These are phyloP conservation scores for Pungitius pungitius DNA, from an alignment of 2,113 vertebrate genomes.

Conservation along the genomic window DNA sequence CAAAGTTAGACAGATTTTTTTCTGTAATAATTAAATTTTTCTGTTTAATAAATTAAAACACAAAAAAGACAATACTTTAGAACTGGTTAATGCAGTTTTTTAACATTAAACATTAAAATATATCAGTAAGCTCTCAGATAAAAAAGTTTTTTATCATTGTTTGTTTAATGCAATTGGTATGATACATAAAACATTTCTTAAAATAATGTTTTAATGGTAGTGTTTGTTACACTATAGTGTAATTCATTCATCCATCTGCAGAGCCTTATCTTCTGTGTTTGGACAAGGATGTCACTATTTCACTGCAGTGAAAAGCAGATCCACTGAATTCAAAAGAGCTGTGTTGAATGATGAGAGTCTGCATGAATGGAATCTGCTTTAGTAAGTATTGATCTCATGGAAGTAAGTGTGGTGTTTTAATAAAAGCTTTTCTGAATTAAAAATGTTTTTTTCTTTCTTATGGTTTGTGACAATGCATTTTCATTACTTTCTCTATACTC, in stretches of 20 bases:
- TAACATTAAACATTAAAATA: conserved; percentile 7
- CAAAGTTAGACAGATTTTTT: not conserved
- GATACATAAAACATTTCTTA: conserved; percentile 32
- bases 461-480: not conserved
- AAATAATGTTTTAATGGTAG: conserved; percentile 31
- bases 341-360: not conserved
- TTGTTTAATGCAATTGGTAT: conserved; percentile 35
- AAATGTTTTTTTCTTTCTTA: not conserved
- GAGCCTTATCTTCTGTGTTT: conserved; percentile 27
- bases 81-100: not conserved
- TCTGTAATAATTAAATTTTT: not conserved
- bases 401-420: not conserved
- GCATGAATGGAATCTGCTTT: not conserved
- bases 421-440: not conserved
- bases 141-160: conserved; percentile 1
- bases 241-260: conserved; percentile 11
- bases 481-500: not conserved
- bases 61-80: not conserved
- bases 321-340: not conserved
- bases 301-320: not conserved
- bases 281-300: not conserved
- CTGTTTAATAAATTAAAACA: not conserved
- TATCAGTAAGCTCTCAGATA: not conserved
- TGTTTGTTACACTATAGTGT: not conserved
- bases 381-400: not conserved